These are phyloP conservation scores for Acanthococcus lagerstroemiae DNA, from an alignment of 2,888 invertebrate species.

Conservation along the genomic window DNA sequence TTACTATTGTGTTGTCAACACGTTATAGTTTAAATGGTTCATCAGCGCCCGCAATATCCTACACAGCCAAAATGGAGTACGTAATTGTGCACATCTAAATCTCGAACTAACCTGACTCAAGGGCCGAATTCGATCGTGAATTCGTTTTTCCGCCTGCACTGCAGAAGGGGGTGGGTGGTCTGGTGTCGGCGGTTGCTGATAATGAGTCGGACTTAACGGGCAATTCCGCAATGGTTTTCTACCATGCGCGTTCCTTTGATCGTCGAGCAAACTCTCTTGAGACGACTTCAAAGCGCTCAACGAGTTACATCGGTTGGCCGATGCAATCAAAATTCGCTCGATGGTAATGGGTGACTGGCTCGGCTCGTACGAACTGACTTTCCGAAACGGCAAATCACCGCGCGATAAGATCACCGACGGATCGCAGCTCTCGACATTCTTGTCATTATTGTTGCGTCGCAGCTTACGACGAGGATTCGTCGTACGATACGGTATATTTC, in stretches of 20 bases:
- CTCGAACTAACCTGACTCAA: slow-evolving; percentile 74
- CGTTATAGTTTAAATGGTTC: too few species aligned
- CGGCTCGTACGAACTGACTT: slow-evolving; percentile 27
- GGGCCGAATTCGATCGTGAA: slow-evolving; percentile 80
- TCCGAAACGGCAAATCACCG: slow-evolving; percentile 38
- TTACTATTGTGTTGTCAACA: too few species aligned
- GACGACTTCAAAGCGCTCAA: slow-evolving; percentile 39
- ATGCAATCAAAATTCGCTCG: slow-evolving; percentile 33
- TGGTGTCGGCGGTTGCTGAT: slow-evolving; percentile 84
- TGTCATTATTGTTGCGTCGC: slow-evolving; percentile 48
- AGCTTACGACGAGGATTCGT: slow-evolving; percentile 63
- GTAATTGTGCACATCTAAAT: too few species aligned
- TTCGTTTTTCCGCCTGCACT: slow-evolving; percentile 75
- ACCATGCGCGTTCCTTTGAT: slow-evolving; percentile 38
- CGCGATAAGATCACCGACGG: slow-evolving; percentile 40
- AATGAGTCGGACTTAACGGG: slow-evolving; percentile 80
- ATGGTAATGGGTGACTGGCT: slow-evolving; percentile 31
- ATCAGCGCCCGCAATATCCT: too few species aligned
- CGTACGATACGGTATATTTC: slow-evolving; percentile 59
- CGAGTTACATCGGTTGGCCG: slow-evolving; percentile 21
- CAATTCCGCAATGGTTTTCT: slow-evolving; percentile 44
- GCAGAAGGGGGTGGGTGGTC: slow-evolving; percentile 90
- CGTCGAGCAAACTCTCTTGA: slow-evolving; percentile 52
- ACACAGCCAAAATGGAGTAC: too few species aligned
- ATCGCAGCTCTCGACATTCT: slow-evolving; percentile 53